Evolutionary conservation across 1,140 invertebrate species (phyloP), one percentile per base, ranked within the genome.

Genomic region (Maniola jurtina): DNA sequence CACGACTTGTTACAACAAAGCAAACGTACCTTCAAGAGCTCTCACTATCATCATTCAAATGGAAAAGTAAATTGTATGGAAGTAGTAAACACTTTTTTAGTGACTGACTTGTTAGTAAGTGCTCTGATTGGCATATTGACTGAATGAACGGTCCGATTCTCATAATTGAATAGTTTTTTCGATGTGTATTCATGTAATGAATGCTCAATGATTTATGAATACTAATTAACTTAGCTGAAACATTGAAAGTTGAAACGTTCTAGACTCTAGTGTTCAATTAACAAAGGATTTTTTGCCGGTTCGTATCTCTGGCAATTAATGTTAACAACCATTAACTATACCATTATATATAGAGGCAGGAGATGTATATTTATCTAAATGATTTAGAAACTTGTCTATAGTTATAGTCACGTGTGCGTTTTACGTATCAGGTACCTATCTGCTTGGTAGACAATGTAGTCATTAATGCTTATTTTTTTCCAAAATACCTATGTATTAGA

Each of bases 51-150:
- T 42, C 13, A 64, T 58, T 36, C 33, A 56, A 65, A 65, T 59
- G 58, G 13, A 40, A 34, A 42, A 60, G 52, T 42, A 60, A 59
- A 65, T 38, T 35, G 55, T 48, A 56, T 25, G 40, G 16, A 56
- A 13, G 11, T 34, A 60, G 33, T 36, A 60, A 16, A 42, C 34
- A 59, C n/a, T 16, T 60, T 38, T 54, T 48, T 55, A 54, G 48
- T 25, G 14, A 8, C 48, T 9, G 7, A 33, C 15, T 52, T 34
- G 16, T 55, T 34, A 55, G 16, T 55, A 25, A 55, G 58, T 48
- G 64, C 57, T 66, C 64, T 66, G 58, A 61, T 66, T 66, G 58
- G 48, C 52, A 55, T 55, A 56, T 66, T 66, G 50, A 61, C 34
- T 61, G 54, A 55, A 34, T 55, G 64, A 61, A 61, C 50, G 40